These are phyloP conservation scores for Gymnopithys bicolor DNA, from an alignment of 2,797 vertebrate genomes.

Conservation along the genomic window DNA sequence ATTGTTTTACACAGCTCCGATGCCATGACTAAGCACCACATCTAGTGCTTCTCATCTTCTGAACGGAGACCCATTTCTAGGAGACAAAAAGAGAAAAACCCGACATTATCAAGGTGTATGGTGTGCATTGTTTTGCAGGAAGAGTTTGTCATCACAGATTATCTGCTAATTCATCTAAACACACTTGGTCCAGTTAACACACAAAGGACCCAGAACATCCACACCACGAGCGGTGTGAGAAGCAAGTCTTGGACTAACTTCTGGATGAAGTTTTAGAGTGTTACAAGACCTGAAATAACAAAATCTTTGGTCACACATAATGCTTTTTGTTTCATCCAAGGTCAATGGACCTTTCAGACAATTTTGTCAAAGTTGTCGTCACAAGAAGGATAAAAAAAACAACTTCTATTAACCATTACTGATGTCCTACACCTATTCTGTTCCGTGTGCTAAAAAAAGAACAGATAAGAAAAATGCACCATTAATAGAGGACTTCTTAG, in stretches of 20 bases:
- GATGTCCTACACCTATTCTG: neutral
- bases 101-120: neutral
- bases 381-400: neutral
- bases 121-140: neutral
- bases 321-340: neutral
- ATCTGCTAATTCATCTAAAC: neutral
- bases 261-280: neutral
- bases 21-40: constrained; percentile 83
- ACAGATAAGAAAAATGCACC: neutral
- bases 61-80: constrained; percentile 72
- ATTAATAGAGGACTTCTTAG: neutral
- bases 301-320: neutral
- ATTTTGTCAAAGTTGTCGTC: neutral
- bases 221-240: neutral
- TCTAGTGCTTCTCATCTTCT: constrained; percentile 56
- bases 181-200: neutral
- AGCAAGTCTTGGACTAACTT: neutral
- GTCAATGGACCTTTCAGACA: neutral
- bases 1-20: constrained; percentile 92
- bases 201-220: neutral
- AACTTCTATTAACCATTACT: neutral
- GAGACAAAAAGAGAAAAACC: neutral
- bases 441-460: neutral
- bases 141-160: neutral
- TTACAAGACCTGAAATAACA: neutral